Percentiles rank a stretch among this genome's conserved stretches.
phyloP scores from a whole-genome alignment of 1,140 invertebrate genomes.

The Cydia splendana region DNA sequence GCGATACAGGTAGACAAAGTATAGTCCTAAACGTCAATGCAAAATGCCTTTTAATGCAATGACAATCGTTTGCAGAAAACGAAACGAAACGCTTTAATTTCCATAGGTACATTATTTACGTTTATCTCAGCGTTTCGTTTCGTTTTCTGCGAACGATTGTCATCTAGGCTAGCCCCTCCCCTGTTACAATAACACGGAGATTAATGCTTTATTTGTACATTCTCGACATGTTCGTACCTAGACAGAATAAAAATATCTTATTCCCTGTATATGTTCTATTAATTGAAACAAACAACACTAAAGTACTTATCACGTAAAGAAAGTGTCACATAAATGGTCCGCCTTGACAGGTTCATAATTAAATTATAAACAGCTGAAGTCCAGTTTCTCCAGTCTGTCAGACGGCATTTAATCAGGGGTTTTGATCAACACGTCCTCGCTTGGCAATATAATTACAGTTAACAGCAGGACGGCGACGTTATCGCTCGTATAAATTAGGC shows the following conservation, averaged over 20 bases:
- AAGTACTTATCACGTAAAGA: not conserved
- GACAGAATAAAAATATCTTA: not conserved
- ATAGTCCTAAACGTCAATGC: too few species aligned
- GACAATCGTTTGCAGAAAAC: too few species aligned
- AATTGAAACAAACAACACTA: not conserved
- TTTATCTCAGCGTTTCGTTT: too few species aligned
- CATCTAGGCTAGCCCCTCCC: too few species aligned
- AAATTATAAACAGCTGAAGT: constrained; percentile 26
- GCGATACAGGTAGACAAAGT: too few species aligned
- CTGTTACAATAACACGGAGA: too few species aligned
- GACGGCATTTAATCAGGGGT: constrained; percentile 72
- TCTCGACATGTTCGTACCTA: not conserved
- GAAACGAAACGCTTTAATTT: too few species aligned
- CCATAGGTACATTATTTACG: too few species aligned
- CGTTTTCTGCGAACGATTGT: too few species aligned
- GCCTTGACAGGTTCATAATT: constrained; percentile 33
- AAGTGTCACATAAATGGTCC: constrained; percentile 11
- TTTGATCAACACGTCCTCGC: constrained; percentile 78
- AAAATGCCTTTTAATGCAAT: too few species aligned
- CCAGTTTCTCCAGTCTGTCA: constrained; percentile 50
- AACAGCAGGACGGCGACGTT: constrained; percentile 77
- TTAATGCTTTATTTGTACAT: too few species aligned
- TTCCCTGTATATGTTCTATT: not conserved
- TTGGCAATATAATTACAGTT: constrained; percentile 78
- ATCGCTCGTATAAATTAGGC: constrained; percentile 78